Evolutionary conservation across 1,140 invertebrate species (phyloP), one percentile per base, ranked within the genome.

Genomic region (Drosophila arawakana): DNA sequence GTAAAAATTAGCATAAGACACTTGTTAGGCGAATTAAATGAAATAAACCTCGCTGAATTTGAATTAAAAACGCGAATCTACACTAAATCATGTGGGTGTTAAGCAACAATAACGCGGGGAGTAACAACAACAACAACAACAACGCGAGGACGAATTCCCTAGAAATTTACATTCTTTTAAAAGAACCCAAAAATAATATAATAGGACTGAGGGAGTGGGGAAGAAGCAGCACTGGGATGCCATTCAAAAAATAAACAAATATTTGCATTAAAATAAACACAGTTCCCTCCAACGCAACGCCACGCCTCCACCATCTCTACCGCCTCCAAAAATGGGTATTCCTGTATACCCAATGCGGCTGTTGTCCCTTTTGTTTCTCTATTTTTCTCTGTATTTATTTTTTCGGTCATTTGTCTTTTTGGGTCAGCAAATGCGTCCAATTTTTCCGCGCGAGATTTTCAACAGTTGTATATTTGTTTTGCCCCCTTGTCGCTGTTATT

Each of bases 231-330:
- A 39, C 13, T 18, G 44, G 44, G 4, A 18, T 73, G 66, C 66
- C 76, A 78, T 62, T 78, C 62, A 66, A 74, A 86, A 30, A 88
- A 88, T 88, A 88, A 81, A 83, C 83, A 88, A 88, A 88, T 83
- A 88, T 88, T 89, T 88, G 84, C 63, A 80, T 81, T 73, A 71
- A 88, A 81, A 88, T 89, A 88, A 88, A 88, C 83, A 83, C 54
- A 43, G 70, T 75, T 43, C 21, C 15, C 49, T 49, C 43, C 47
- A 34, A 37, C 15, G 30, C 50, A 25, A 30, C 25, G 25, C 25
- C 25, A 30, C 25, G 69, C 69, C 70, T 10, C 41, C 35, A 3
- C 49, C 59, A 2, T 52, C 15, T 13, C 35, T 57, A 25, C 52
- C 18, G 18, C 55, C 57, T 34, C 2, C 7, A 15, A 58, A 46